Evolutionary conservation across 1,140 invertebrate genomes (phyloP), one percentile per base, ranked within the genome.

Genomic region (Antheraea mylitta): DNA sequence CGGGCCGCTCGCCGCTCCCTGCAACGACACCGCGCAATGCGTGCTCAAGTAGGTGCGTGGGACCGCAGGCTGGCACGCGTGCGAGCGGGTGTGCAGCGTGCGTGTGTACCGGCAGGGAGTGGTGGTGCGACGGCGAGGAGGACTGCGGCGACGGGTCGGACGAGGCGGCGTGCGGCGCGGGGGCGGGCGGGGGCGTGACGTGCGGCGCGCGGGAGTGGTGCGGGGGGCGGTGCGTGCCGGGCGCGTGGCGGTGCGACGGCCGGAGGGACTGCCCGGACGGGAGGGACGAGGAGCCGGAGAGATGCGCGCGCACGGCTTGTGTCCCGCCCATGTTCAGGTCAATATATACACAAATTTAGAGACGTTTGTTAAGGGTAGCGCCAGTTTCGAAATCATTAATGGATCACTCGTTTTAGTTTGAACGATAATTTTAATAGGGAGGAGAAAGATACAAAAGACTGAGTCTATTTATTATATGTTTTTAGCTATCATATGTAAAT

Each of bases 91-190:
- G 22, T 89, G 86, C 72, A 59, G 75, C 69, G 36, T 77, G 77
- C 13, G 36, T 98, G 97, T 85, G 96, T 98, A 75, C 96, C 97
- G 4, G 93, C 53, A 90, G 93, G 42, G 92, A 95, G 18, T 98
- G 97, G 97, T 93, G 95, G 60, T 98, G 97, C 89, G 97, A 97
- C 84, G 95, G 94, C 2, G 94, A 95, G 79, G 84, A 79, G 13
- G 87, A 97, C 83, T 97, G 96, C 80, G 92, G 93, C 0, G 93
- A 93, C 64, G 93, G 93, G 19, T 96, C 96, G 86, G 96, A 97
- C 82, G 96, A 97, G 83, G 93, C 94, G 3, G 64, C 82, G 13
- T 93, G 5, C 89, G 93, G 74, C 95, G 95, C 83, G 92, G 94
- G n/a, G 92, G 76, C 79, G 61, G 66, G 61, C 22, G 94, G 93